A percentile compares a stretch with the other conserved stretches of the same genome.
Evolutionary conservation across 2,113 vertebrate genomes (phyloP).

Genomic region (Labeo catla): DNA sequence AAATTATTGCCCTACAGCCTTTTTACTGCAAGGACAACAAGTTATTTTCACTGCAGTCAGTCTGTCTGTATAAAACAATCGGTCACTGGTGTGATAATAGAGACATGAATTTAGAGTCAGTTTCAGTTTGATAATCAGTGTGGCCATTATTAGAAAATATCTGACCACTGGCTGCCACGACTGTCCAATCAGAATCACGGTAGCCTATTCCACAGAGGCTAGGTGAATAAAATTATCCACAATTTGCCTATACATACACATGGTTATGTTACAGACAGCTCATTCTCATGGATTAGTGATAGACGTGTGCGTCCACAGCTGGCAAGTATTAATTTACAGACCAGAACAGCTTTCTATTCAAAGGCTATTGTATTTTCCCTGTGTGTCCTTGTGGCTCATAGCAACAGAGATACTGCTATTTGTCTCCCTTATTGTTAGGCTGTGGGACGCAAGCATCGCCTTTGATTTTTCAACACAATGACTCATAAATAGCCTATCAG

Average conservation of each 20-base stretch:
- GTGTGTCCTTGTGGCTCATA: slow-evolving; percentile 11
- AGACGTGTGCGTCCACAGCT: slow-evolving; percentile 20
- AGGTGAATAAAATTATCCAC: not conserved
- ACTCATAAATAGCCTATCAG: slow-evolving; percentile 1
- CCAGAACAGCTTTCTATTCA: slow-evolving; percentile 2
- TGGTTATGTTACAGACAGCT: not conserved
- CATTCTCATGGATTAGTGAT: slow-evolving; percentile 1
- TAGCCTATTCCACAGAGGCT: not conserved
- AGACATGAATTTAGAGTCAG: not conserved
- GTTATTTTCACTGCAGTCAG: not conserved
- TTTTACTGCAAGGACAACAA: not conserved
- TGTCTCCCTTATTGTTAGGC: slow-evolving; percentile 20
- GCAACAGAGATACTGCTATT: not conserved
- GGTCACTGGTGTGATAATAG: not conserved
- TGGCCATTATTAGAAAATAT: not conserved
- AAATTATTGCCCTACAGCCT: not conserved
- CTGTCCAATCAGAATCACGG: not conserved
- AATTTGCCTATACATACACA: not conserved
- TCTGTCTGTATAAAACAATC: not conserved
- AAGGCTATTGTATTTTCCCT: not conserved
- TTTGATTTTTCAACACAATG: slow-evolving; percentile 8
- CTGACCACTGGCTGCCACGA: not conserved
- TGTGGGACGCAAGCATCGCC: slow-evolving; percentile 7
- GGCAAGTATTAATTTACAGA: slow-evolving; percentile 23
- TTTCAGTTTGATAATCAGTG: not conserved